A percentile compares a stretch with the other conserved stretches of the same genome.
phyloP scores from a whole-genome alignment of 1,140 invertebrate species.

The Stenopsyche tienmushanensis region DNA sequence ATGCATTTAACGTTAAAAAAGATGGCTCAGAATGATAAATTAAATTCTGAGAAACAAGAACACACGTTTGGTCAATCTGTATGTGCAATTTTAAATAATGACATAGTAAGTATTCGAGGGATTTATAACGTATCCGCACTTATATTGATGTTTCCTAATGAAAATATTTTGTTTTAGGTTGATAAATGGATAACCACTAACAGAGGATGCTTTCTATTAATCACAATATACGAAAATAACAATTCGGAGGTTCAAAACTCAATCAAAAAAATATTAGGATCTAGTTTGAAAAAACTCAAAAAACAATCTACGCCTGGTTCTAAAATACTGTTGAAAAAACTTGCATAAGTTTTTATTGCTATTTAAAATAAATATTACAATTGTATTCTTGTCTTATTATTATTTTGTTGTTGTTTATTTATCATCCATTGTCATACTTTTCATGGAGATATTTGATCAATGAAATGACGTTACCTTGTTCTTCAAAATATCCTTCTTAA shows the following conservation, averaged over 20 bases:
- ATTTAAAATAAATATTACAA: neutral
- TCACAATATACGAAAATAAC: conserved; percentile 54
- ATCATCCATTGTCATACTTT: too few species aligned
- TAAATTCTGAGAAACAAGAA: conserved; percentile 39
- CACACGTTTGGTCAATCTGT: conserved; percentile 48
- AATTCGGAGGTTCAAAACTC: conserved; percentile 42
- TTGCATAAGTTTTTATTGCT: neutral
- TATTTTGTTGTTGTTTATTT: too few species aligned
- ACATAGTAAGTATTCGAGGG: conserved; percentile 24
- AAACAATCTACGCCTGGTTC: conserved; percentile 49
- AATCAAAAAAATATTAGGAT: conserved; percentile 46
- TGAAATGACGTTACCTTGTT: too few species aligned
- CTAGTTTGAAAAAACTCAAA: conserved; percentile 45
- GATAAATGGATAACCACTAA: conserved; percentile 51
- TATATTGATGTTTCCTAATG: neutral
- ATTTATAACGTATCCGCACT: neutral
- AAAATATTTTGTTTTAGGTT: conserved; percentile 45
- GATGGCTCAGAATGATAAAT: conserved; percentile 67
- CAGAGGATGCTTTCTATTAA: conserved; percentile 53
- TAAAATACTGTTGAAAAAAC: conserved; percentile 46
- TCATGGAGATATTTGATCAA: too few species aligned
- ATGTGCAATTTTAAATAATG: conserved; percentile 44
- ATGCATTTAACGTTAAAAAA: conserved; percentile 81
- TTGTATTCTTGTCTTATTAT: too few species aligned
- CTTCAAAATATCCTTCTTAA: too few species aligned